Base-by-base conservation (phyloP, 2,888 invertebrate genomes). In the Machimus atricapillus region DNA sequence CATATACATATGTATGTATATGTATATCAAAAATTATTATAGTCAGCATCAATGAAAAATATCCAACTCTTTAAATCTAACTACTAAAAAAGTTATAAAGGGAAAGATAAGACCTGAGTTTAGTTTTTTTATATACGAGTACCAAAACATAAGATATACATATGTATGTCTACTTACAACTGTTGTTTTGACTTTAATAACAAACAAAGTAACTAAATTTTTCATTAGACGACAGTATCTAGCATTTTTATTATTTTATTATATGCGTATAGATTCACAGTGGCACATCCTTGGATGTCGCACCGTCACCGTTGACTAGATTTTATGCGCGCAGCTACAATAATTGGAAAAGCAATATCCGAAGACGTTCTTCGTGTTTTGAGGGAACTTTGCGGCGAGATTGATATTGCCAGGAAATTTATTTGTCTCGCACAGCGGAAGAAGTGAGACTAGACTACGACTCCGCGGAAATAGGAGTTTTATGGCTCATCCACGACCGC, bases 281-380 rank as follows among this genome's bases (percentile, higher is more conserved):
- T 52, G 46, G 46, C 46, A 58, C 58, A 23, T 27, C 66, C 27
- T 66, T 66, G 66, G 66, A 9, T 19, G 27, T 23, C 23, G 3
- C 66, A 19, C 12, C 27, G 12, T 23, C 19, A 19, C 56, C 19
- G 56, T n/a, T 66, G 12, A 23, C 12, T 14, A 3, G 66, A 66
- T 27, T 66, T 23, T 66, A 19, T 23, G 27, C 66, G 12, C 66
- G 27, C 66, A n/a, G 12, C 40, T 34, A 58, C 58, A 66, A 82
- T 58, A 58, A 82, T 52, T 82, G 66, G 40, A 82, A 66, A 82
- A 82, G 58, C 82, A 82, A 82, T 82, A 66, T 82, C 82, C 56
- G 82, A 82, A 19, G 31, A 37, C 52, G 19, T 40, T 37, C 14
- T 31, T 31, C 7, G 58, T 14, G 37, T 82, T 19, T 31, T 43